phyloP scores from a whole-genome alignment of 1,140 invertebrate species.

The Drosophila kanapiae region DNA sequence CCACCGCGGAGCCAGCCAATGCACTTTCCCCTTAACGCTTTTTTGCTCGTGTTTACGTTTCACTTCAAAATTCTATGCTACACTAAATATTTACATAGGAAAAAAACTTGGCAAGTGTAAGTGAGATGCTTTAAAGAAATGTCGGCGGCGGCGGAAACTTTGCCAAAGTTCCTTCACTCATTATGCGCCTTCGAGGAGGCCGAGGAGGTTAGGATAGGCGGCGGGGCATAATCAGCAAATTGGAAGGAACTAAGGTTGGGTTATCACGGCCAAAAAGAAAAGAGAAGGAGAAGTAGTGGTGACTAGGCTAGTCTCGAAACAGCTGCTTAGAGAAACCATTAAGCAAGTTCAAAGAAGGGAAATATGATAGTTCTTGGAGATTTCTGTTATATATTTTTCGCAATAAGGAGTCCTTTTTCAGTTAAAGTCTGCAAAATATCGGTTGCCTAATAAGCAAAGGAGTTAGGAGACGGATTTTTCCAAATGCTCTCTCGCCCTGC shows the following conservation, averaged over 20 bases:
- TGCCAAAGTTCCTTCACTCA: conserved; percentile 48
- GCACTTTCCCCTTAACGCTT: conserved; percentile 69
- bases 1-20: conserved; percentile 53
- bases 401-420: too few species aligned
- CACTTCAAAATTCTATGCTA: conserved; percentile 78
- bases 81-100: conserved; percentile 79
- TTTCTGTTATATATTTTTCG: background rate
- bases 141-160: conserved; percentile 28
- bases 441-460: too few species aligned
- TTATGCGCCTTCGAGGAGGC: conserved; percentile 30
- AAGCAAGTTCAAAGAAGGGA: conserved; percentile 6
- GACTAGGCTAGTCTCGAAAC: conserved; percentile 24
- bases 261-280: conserved; percentile 6
- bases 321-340: conserved; percentile 17
- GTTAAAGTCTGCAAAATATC: too few species aligned
- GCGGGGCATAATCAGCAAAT: conserved; percentile 42
- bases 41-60: conserved; percentile 78
- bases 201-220: background rate
- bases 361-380: background rate
- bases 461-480: too few species aligned
- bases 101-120: conserved; percentile 65
- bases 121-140: conserved; percentile 67
- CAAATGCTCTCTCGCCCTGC: too few species aligned
- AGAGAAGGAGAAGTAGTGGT: conserved; percentile 9
- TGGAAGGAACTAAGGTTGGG: conserved; percentile 27